Conservation (phyloP, 1,140 invertebrate genomes). For the Kradibia gibbosae region DNA sequence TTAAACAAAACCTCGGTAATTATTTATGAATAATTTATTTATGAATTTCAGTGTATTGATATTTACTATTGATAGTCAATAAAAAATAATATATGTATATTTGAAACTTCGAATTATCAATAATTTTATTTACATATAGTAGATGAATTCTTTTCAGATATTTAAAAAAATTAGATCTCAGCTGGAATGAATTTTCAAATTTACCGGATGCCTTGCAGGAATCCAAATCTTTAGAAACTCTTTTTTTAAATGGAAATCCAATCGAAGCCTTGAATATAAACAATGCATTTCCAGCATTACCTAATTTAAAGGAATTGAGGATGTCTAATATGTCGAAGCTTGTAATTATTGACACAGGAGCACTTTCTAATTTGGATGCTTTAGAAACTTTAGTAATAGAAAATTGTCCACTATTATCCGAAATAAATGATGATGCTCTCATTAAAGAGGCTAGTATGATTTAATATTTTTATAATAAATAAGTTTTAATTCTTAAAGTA, state of each 20-base stretch:
- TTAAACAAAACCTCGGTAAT: too few relatives aligned
- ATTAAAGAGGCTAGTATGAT: slow-evolving; percentile 54
- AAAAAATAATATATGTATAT: too few relatives aligned
- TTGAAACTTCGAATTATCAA: too few relatives aligned
- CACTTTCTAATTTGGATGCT: slow-evolving; percentile 72
- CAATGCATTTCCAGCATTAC: slow-evolving; percentile 76
- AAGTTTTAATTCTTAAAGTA: too few relatives aligned
- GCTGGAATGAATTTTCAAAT: slow-evolving; percentile 77
- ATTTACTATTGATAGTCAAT: too few relatives aligned
- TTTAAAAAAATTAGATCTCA: slow-evolving; percentile 78
- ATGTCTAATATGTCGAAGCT: slow-evolving; percentile 78
- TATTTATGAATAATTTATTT: too few relatives aligned
- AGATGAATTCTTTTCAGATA: slow-evolving; percentile 60
- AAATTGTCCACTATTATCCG: slow-evolving; percentile 75
- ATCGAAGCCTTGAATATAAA: slow-evolving; percentile 71
- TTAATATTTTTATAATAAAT: neutral
- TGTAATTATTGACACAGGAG: slow-evolving; percentile 72
- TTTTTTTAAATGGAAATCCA: slow-evolving; percentile 81
- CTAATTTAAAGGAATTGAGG: slow-evolving; percentile 76
- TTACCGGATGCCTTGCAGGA: slow-evolving; percentile 77
- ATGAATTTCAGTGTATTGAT: too few relatives aligned
- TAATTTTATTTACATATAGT: too few relatives aligned
- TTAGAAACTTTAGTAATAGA: slow-evolving; percentile 74
- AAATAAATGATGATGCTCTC: slow-evolving; percentile 74
- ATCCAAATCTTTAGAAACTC: slow-evolving; percentile 74